Conservation (phyloP, 92 coral and sea anemone genomes). For the Palythoa caribaeorum region DNA sequence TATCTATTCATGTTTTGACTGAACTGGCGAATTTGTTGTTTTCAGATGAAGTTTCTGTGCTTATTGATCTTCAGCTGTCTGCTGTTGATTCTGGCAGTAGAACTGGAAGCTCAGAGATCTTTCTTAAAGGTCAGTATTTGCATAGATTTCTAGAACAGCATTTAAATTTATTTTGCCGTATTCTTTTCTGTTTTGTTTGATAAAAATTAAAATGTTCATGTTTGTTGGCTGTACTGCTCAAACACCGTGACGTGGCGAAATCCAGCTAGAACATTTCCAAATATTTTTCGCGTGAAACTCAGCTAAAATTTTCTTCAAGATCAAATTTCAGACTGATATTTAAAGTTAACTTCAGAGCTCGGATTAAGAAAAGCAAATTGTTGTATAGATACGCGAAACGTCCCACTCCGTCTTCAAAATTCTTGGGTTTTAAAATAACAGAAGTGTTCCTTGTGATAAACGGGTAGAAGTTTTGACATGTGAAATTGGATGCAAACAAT, state of each 20-base stretch:
- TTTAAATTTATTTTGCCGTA: background rate
- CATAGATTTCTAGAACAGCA: background rate
- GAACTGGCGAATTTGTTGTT: background rate
- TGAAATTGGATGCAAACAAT: no score
- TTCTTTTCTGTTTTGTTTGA: background rate
- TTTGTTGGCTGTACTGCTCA: background rate
- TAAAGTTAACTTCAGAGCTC: background rate
- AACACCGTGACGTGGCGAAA: constrained; percentile 38
- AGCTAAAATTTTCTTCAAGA: background rate
- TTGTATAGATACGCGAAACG: no score
- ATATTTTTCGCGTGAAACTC: constrained; percentile 21
- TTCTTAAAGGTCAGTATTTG: constrained; percentile 34
- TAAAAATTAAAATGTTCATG: background rate
- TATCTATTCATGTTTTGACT: background rate
- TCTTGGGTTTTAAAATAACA: no score
- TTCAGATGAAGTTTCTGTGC: constrained; percentile 63
- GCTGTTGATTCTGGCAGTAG: constrained; percentile 31
- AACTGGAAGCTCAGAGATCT: constrained; percentile 53
- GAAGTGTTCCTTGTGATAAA: no score
- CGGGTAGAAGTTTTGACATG: no score
- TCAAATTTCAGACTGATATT: constrained; percentile 26
- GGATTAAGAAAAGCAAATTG: no score
- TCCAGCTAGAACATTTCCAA: background rate
- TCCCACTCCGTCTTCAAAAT: no score
- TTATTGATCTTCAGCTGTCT: constrained; percentile 44